These are phyloP conservation scores for Capitulum mitella DNA, from an alignment of 2,888 invertebrate genomes.

Conservation along the genomic window DNA sequence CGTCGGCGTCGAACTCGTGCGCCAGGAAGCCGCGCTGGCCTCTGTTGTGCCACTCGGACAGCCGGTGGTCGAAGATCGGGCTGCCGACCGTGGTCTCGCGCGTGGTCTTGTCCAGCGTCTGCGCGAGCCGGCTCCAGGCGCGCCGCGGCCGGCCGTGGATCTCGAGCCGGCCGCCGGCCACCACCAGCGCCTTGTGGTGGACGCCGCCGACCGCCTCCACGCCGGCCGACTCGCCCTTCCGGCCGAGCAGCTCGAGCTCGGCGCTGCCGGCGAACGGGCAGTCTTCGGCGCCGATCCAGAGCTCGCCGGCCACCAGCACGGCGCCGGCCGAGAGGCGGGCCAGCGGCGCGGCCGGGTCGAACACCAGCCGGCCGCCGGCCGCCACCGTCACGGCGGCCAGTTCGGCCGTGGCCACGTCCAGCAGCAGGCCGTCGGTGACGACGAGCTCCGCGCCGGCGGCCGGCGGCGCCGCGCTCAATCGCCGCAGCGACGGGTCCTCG, in stretches of 20 bases:
- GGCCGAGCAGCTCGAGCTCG: neutral
- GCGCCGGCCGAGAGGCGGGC: no score
- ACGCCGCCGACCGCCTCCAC: no score
- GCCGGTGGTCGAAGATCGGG: neutral
- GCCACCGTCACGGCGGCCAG: neutral
- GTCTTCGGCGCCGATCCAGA: conserved; percentile 7
- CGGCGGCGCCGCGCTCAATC: neutral
- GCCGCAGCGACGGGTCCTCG: neutral
- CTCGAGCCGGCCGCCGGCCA: neutral
- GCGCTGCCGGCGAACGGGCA: neutral
- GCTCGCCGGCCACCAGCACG: neutral
- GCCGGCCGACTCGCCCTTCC: neutral
- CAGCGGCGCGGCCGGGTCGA: neutral
- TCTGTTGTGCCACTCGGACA: neutral
- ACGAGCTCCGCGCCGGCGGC: neutral
- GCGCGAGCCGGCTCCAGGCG: neutral
- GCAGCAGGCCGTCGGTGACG: neutral
- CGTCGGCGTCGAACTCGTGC: neutral
- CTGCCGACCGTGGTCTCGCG: no score
- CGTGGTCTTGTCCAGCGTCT: neutral
- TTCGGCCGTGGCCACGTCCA: neutral
- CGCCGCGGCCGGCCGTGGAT: neutral
- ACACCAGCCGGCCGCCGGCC: neutral
- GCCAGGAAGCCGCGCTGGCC: neutral
- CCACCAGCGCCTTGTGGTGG: neutral